A percentile compares a stretch with the other conserved stretches of the same genome.
phyloP scores from a whole-genome alignment of 2,797 vertebrate species.

The Sebastes hubbsi region DNA sequence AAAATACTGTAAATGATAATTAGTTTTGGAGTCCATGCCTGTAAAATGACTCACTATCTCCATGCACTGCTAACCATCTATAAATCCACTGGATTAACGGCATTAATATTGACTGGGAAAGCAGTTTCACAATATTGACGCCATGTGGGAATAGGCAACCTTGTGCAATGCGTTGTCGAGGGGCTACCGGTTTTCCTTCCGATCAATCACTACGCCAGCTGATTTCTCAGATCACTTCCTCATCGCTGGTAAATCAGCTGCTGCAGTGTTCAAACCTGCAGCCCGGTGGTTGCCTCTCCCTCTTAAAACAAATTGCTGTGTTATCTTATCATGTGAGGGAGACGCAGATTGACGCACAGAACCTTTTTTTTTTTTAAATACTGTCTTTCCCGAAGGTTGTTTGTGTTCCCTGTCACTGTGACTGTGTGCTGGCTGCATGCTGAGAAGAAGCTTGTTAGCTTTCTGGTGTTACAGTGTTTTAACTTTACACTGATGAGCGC shows the following conservation, averaged over 20 bases:
- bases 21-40: background rate
- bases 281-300: background rate
- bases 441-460: constrained; percentile 49
- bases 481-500: constrained; percentile 41
- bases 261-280: background rate
- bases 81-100: constrained; percentile 2
- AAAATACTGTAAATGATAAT: background rate
- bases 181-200: constrained; percentile 3
- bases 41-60: background rate
- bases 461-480: constrained; percentile 27
- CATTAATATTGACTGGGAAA: constrained; percentile 27
- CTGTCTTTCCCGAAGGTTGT: constrained; percentile 32
- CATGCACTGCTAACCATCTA: background rate
- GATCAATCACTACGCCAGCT: constrained; percentile 41
- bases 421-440: constrained; percentile 36
- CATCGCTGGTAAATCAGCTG: constrained; percentile 14
- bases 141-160: background rate
- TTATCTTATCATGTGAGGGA: background rate
- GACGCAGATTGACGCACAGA: constrained; percentile 12
- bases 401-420: constrained; percentile 42
- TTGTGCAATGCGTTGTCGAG: background rate
- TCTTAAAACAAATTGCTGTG: background rate
- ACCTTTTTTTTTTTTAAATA: constrained; percentile 19
- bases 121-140: constrained; percentile 26
- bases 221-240: constrained; percentile 40